Evolutionary conservation across 2,797 vertebrate genomes (phyloP), one percentile per base, ranked within the genome.

Genomic region (Dallia pectoralis): DNA sequence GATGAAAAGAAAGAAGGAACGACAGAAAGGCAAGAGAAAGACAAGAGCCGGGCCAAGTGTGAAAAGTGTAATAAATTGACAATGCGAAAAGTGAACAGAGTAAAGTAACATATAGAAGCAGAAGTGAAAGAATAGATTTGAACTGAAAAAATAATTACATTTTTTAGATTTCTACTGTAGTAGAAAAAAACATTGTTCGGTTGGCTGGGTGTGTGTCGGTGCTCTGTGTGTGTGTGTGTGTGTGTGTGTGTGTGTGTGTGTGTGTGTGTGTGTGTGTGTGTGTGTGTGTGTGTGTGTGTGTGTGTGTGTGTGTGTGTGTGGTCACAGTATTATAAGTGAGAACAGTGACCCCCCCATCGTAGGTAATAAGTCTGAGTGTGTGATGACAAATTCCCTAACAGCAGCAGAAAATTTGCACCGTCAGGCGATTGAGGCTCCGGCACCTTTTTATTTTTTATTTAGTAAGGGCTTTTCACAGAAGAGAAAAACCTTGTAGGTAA

Each of bases 301-400:
- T 44, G 33, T 44, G 40, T 44, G 40, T 15, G 62, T 29, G 62
- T 44, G 64, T 73, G 61, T 72, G 73, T 74, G 44, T 3, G 84
- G 81, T 85, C 40, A 44, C 40, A 44, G 40, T 44, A 44, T 44
- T 2, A 44, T 44, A 44, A 44, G 40, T 8, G 40, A 44, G 40
- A 11, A 44, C 40, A 9, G 7, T 44, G 85, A 89, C 87, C 40
- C 40, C 7, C 40, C 48, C 18, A 87, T 91, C 91, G 86, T 91
- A 92, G 92, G 90, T 93, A 91, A 87, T 82, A 85, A 89, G 89
- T 90, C 74, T 64, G 74, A 80, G 83, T 87, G 88, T 88, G 87
- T 88, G 88, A 89, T 89, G 91, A 91, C 86, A 91, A 90, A 91
- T 92, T 90, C 91, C 86, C 91, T 87, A 91, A 92, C 86, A 91